A percentile compares a stretch with the other conserved stretches of the same genome.
phyloP scores from a whole-genome alignment of 2,888 invertebrate species.

The Crioceris asparagi region DNA sequence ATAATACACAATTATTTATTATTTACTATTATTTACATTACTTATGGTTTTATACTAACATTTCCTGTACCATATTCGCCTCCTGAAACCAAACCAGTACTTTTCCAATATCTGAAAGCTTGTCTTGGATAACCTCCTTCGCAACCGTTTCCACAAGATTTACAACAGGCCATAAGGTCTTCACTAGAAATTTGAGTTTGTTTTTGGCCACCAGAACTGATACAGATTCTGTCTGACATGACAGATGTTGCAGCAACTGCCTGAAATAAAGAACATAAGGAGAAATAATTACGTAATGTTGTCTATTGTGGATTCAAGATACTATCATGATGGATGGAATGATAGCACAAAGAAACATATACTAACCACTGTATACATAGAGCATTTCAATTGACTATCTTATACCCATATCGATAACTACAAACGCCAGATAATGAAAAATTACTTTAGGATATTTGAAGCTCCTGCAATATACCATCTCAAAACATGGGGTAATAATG shows the following conservation, averaged over 20 bases:
- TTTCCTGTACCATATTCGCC: slow-evolving; percentile 28
- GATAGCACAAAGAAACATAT: no score
- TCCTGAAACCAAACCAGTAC: neutral
- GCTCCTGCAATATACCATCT: no score
- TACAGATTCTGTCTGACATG: slow-evolving; percentile 78
- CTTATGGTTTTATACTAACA: neutral
- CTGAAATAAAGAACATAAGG: no score
- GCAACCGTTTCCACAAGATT: slow-evolving; percentile 1
- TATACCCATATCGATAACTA: no score
- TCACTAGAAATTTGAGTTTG: slow-evolving; percentile 70
- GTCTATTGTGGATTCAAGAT: no score
- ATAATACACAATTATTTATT: neutral
- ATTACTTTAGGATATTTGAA: no score
- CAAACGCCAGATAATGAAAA: no score
- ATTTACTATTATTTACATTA: neutral
- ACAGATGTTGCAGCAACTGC: slow-evolving; percentile 77
- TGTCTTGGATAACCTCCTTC: neutral
- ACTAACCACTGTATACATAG: no score
- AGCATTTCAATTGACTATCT: no score
- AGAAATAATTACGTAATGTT: no score
- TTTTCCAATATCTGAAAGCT: neutral
- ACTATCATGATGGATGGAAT: no score
- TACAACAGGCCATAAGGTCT: slow-evolving; percentile 68
- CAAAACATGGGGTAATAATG: no score
- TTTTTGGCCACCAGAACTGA: slow-evolving; percentile 56